Conservation (phyloP, 2,888 invertebrate genomes). For the Chrysolina oricalcia region DNA sequence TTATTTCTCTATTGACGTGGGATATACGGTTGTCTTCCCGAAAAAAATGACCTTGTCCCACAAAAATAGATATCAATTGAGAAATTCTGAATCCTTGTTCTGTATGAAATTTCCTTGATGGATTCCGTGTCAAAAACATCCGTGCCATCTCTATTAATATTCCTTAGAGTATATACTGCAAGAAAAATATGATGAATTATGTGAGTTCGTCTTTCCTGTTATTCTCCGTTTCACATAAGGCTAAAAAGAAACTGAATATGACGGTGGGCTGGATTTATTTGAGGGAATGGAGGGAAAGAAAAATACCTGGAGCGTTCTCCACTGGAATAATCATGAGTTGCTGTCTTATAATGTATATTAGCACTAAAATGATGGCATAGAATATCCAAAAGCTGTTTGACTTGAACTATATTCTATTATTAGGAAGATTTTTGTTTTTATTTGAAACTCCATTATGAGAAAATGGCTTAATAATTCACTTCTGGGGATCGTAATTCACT, state of each 20-base stretch:
- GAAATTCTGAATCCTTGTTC: not conserved
- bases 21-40: too few species aligned
- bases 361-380: too few species aligned
- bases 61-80: too few species aligned
- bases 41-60: too few species aligned
- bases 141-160: not conserved
- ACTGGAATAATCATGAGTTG: not conserved
- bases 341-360: not conserved
- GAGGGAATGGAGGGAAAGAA: not conserved
- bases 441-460: too few species aligned
- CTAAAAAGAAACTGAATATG: not conserved
- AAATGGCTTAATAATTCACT: too few species aligned
- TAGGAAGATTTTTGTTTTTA: too few species aligned
- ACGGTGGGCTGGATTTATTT: not conserved
- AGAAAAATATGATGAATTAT: slow-evolving; percentile 3
- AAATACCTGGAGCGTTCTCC: not conserved
- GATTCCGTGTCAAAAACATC: not conserved
- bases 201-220: not conserved
- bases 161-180: not conserved
- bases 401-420: too few species aligned
- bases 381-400: too few species aligned
- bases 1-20: too few species aligned
- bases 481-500: too few species aligned
- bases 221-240: not conserved
- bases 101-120: not conserved